Percentiles rank a stretch among this genome's conserved stretches.
Evolutionary conservation across 1,140 invertebrate species (phyloP).

Genomic region (Solen grandis): DNA sequence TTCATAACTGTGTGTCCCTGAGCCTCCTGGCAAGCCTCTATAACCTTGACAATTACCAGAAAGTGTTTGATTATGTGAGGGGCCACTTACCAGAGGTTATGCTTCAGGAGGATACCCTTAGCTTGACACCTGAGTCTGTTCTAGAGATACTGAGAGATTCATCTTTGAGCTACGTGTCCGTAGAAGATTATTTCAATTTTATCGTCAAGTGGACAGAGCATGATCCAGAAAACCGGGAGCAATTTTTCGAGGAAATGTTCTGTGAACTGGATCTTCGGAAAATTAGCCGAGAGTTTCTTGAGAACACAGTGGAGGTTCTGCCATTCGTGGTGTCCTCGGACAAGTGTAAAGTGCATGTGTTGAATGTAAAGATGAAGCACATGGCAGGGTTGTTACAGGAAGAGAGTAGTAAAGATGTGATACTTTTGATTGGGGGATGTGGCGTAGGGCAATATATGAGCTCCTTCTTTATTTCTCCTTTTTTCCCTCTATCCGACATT

Average conservation of each 20-base stretch:
- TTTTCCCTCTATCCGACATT: conserved; percentile 59
- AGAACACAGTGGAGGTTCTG: conserved; percentile 57
- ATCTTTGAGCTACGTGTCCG: conserved; percentile 66
- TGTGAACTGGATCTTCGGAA: conserved; percentile 61
- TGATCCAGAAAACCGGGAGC: conserved; percentile 55
- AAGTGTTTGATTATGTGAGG: conserved; percentile 63
- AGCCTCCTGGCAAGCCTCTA: conserved; percentile 69
- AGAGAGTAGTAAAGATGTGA: conserved; percentile 62
- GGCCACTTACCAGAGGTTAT: conserved; percentile 69
- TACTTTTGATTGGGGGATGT: conserved; percentile 68
- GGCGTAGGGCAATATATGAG: conserved; percentile 56
- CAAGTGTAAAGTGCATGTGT: conserved; percentile 64
- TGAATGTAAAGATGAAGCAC: conserved; percentile 65
- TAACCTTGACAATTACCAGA: conserved; percentile 68
- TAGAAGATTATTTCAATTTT: conserved; percentile 67
- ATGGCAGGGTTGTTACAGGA: conserved; percentile 58
- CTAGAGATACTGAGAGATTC: conserved; percentile 63
- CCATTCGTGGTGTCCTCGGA: conserved; percentile 57
- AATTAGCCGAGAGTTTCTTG: conserved; percentile 56
- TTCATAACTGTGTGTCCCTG: conserved; percentile 70
- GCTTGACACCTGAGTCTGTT: conserved; percentile 66
- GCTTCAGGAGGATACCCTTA: conserved; percentile 64
- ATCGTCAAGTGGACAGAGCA: conserved; percentile 69
- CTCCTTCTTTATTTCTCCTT: conserved; percentile 56
- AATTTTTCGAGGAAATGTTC: conserved; percentile 67